These are phyloP conservation scores for Eupristina koningsbergeri DNA, from an alignment of 1,140 invertebrate genomes.

Conservation along the genomic window DNA sequence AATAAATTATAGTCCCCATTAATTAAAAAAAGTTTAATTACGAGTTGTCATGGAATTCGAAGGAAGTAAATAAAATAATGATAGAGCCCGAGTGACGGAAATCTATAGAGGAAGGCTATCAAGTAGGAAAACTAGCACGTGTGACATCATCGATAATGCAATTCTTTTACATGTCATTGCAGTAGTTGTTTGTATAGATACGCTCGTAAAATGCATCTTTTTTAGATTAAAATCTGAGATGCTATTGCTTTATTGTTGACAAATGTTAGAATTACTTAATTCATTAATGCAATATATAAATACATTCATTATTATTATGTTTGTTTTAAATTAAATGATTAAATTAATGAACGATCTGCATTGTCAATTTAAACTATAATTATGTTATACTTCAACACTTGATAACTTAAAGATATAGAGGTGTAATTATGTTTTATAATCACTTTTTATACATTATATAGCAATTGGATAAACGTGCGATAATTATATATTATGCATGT, in stretches of 20 bases:
- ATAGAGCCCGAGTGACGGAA: conserved; percentile 25
- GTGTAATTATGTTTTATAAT: conserved; percentile 31
- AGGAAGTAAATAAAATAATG: not conserved
- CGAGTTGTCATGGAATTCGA: not conserved
- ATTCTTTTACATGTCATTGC: not conserved
- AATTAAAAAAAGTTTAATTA: too few species aligned
- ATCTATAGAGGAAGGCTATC: conserved; percentile 32
- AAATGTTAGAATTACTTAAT: not conserved
- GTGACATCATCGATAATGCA: conserved; percentile 46
- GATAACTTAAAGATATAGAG: conserved; percentile 4
- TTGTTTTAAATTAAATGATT: not conserved
- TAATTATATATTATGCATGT: conserved; percentile 2
- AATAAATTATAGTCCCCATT: too few species aligned
- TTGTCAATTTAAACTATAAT: not conserved
- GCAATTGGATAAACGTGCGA: not conserved
- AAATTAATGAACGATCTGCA: not conserved
- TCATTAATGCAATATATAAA: not conserved
- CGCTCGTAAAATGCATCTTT: not conserved
- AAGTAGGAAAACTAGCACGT: conserved; percentile 41
- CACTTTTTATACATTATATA: conserved; percentile 24
- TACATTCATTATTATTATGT: not conserved
- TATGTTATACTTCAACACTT: not conserved
- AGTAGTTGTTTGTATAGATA: not conserved
- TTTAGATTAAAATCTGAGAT: not conserved
- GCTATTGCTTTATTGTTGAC: not conserved